Conservation (phyloP, 2,888 invertebrate genomes). For the Nematopogon swammerdamellus region DNA sequence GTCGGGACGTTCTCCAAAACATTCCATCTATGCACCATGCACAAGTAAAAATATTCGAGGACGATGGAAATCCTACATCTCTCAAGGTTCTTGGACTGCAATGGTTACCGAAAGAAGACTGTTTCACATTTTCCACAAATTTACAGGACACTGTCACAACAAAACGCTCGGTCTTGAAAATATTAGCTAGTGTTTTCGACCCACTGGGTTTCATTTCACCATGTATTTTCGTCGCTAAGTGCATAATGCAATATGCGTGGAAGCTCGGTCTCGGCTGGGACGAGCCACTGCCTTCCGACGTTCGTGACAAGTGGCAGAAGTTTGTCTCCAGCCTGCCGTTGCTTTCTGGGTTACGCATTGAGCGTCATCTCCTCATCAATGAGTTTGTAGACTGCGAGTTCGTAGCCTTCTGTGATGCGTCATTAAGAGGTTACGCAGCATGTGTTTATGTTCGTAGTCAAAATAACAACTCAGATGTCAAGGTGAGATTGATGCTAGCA, state of each 20-base stretch:
- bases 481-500: slow-evolving; percentile 7
- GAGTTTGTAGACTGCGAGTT: neutral
- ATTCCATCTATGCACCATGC: slow-evolving; percentile 7
- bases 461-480: neutral
- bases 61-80: slow-evolving; percentile 4
- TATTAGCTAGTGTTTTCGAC: neutral
- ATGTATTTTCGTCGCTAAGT: slow-evolving; percentile 6
- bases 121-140: neutral
- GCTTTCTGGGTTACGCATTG: neutral
- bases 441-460: neutral
- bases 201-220: neutral
- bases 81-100: slow-evolving; percentile 11
- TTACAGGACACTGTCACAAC: neutral
- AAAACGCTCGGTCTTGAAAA: neutral
- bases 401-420: neutral
- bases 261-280: slow-evolving; percentile 9
- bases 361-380: neutral
- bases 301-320: neutral
- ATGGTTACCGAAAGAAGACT: slow-evolving; percentile 10
- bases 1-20: neutral
- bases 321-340: neutral
- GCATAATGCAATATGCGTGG: slow-evolving; percentile 7
- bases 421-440: neutral
- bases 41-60: slow-evolving; percentile 1
- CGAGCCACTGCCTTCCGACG: neutral